phyloP scores from a whole-genome alignment of 2,797 vertebrate genomes.

The Peromyscus aztecus region DNA sequence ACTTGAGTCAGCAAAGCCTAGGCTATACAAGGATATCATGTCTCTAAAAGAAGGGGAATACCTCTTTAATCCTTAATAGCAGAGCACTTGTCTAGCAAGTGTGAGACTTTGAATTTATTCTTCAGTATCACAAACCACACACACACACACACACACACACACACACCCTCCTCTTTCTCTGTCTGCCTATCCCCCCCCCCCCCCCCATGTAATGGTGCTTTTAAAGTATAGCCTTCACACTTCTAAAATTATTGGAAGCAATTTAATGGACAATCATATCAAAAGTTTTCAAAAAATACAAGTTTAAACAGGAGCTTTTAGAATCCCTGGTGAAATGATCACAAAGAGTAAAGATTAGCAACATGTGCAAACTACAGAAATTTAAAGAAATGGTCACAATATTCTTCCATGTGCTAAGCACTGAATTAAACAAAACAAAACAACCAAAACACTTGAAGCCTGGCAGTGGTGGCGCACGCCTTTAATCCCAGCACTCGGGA shows the following conservation, averaged over 20 bases:
- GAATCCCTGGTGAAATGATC: constrained; percentile 37
- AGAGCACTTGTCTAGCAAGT: neutral
- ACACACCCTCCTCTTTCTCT: too few relatives aligned
- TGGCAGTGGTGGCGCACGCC: neutral
- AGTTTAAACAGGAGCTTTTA: constrained; percentile 50
- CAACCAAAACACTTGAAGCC: neutral
- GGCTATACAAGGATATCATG: neutral
- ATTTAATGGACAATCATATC: constrained; percentile 12
- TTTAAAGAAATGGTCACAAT: constrained; percentile 45
- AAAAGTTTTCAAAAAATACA: constrained; percentile 60
- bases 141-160: neutral
- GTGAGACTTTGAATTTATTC: neutral
- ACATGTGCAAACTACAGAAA: constrained; percentile 14
- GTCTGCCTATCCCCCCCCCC: too few relatives aligned
- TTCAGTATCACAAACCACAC: neutral
- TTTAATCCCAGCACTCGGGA: neutral
- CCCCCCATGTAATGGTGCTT: neutral
- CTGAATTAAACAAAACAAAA: neutral
- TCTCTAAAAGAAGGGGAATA: too few relatives aligned
- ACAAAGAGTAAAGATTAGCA: constrained; percentile 30
- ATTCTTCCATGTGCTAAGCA: neutral
- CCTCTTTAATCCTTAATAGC: neutral
- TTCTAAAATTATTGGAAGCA: constrained; percentile 53
- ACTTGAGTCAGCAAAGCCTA: neutral
- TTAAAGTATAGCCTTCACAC: neutral